Base-by-base conservation (phyloP, 92 coral and sea anemone genomes). In the Desmophyllum pertusum region DNA sequence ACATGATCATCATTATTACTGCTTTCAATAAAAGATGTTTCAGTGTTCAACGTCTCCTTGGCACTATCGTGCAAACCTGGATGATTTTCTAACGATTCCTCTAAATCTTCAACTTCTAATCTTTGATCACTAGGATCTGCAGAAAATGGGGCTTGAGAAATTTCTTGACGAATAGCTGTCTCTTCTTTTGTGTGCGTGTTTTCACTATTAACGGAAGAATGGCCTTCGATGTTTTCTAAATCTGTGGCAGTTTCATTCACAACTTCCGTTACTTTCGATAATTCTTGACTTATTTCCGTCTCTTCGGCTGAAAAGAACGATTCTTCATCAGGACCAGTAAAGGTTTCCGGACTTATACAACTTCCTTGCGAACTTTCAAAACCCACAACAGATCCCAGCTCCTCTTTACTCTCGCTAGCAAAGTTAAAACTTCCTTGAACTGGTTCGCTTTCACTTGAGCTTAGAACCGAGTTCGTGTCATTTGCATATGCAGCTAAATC, bases 271-370 rank as follows among this genome's bases (percentile, higher is more conserved):
- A 29, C 35, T 13, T 70, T 19, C 37, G 35, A 27, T 21, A 30
- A 50, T 51, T 69, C 85, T 38, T 65, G 41, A 72, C 39, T 37
- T 30, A 72, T 81, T 70, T 70, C 85, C 55, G 77, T 71, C 78
- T 70, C 85, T 25, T 72, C 85, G 76, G 85, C 85, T 17, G 85
- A 81, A 41, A 52, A 81, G 42, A 81, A 81, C 3, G 85, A 81
- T 21, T 81, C 85, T 18, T 81, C 85, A 55, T 81, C 85, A 23
- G 71, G 85, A 21, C 84, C 10, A 9, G 75, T 76, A 69, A 65
- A 36, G 31, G 48, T 66, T 15, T 80, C 76, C 15, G 78, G 70
- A 61, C 79, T 81, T 11, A n/a, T 42, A 33, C 78, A 71, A 40
- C 33, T 72, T 71, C 55, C 85, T 13, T 13, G 73, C 18, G 45